Evolutionary conservation across 2,888 invertebrate species (phyloP).

Genomic region (Orthosia cruda): DNA sequence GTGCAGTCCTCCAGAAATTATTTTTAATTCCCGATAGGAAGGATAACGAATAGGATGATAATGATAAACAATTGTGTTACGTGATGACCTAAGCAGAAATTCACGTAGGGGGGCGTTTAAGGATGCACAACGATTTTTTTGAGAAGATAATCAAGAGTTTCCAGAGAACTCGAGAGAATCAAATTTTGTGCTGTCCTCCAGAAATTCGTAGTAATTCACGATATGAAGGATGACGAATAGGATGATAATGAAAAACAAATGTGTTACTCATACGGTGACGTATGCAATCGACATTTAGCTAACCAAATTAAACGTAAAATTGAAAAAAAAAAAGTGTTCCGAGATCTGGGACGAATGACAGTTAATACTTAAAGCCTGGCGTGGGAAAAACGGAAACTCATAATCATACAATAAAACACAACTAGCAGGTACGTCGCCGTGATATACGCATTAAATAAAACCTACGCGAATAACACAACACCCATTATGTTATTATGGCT

Average conservation of each 20-base stretch:
- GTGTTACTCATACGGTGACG: constrained; percentile 17
- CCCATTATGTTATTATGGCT: constrained; percentile 38
- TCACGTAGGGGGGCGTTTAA: background rate
- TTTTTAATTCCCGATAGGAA: background rate
- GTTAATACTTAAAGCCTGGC: constrained; percentile 51
- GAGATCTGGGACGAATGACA: constrained; percentile 48
- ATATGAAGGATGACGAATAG: constrained; percentile 10
- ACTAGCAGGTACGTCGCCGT: constrained; percentile 60
- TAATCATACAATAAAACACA: constrained; percentile 77
- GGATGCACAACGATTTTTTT: no score
- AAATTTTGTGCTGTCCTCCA: background rate
- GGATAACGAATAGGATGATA: constrained; percentile 13
- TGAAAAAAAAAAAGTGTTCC: constrained; percentile 37
- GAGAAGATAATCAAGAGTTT: constrained; percentile 7
- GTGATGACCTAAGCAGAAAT: no score
- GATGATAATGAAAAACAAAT: constrained; percentile 26
- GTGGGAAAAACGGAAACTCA: constrained; percentile 75
- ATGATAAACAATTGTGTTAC: constrained; percentile 25
- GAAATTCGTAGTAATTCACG: constrained; percentile 2
- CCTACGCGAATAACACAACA: constrained; percentile 62
- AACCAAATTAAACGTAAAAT: constrained; percentile 50
- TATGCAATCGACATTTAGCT: constrained; percentile 1
- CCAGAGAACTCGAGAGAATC: background rate
- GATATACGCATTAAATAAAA: constrained; percentile 50
- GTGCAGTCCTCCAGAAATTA: constrained; percentile 3